These are phyloP conservation scores for Idaea biselata DNA, from an alignment of 2,888 invertebrate species.

Conservation along the genomic window DNA sequence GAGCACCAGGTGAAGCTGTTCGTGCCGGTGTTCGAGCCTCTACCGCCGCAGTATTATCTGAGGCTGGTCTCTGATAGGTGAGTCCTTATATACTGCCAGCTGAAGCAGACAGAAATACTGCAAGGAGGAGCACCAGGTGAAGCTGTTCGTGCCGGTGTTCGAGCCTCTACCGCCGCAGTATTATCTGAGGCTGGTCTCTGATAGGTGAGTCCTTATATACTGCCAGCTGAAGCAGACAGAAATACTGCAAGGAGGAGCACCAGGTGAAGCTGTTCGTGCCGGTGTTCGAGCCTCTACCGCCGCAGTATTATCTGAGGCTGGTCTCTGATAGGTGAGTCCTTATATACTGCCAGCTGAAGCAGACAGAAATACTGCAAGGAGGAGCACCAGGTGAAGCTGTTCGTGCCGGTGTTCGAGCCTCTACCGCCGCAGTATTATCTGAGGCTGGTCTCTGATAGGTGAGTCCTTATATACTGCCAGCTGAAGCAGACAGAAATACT, in stretches of 20 bases:
- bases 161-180: constrained; percentile 99
- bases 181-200: constrained; percentile 94
- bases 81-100: constrained; percentile 33
- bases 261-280: constrained; percentile 98
- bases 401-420: constrained; percentile 99
- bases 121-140: constrained; percentile 95
- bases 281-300: constrained; percentile 98
- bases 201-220: constrained; percentile 70
- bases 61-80: constrained; percentile 91
- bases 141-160: constrained; percentile 99
- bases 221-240: constrained; percentile 95
- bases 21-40: constrained; percentile 98
- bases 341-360: constrained; percentile 85
- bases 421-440: constrained; percentile 99
- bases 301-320: constrained; percentile 96
- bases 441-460: constrained; percentile 84
- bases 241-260: constrained; percentile 97
- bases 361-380: constrained; percentile 96
- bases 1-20: constrained; percentile 98
- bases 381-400: constrained; percentile 97
- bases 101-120: constrained; percentile 97
- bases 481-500: constrained; percentile 97
- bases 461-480: too few species aligned
- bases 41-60: constrained; percentile 99
- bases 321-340: constrained; percentile 86